Percentiles rank a stretch among this genome's conserved stretches.
phyloP scores from a whole-genome alignment of 2,113 vertebrate genomes.

The Sceloporus undulatus region DNA sequence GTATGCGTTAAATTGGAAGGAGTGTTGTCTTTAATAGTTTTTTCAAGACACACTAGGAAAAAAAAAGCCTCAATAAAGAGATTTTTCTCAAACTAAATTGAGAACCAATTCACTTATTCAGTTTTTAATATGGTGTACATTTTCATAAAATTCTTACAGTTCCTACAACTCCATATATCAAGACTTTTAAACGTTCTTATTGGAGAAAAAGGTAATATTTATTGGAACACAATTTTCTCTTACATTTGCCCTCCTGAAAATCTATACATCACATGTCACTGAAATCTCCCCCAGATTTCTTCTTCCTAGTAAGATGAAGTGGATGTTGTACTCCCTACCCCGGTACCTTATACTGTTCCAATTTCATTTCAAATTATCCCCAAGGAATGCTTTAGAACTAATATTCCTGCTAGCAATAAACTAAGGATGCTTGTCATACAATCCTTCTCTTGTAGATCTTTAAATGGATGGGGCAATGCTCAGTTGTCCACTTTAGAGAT shows the following conservation, averaged over 20 bases:
- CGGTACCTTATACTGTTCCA: neutral
- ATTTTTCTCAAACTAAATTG: neutral
- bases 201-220: neutral
- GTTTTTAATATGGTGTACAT: neutral
- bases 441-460: neutral
- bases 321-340: neutral
- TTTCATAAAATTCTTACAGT: neutral
- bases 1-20: neutral
- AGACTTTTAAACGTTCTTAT: neutral
- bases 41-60: neutral
- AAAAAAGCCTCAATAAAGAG: neutral
- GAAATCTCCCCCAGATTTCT: neutral
- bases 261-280: neutral
- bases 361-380: neutral
- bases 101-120: neutral
- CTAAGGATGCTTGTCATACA: neutral
- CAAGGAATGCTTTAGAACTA: neutral
- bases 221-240: neutral
- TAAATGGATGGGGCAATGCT: neutral
- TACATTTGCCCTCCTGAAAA: neutral
- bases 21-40: neutral
- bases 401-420: conserved; percentile 1
- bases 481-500: neutral
- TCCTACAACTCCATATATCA: neutral
- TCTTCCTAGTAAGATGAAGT: neutral